Base-by-base conservation (phyloP, 2,888 invertebrate genomes). In the Phasia obesa region DNA sequence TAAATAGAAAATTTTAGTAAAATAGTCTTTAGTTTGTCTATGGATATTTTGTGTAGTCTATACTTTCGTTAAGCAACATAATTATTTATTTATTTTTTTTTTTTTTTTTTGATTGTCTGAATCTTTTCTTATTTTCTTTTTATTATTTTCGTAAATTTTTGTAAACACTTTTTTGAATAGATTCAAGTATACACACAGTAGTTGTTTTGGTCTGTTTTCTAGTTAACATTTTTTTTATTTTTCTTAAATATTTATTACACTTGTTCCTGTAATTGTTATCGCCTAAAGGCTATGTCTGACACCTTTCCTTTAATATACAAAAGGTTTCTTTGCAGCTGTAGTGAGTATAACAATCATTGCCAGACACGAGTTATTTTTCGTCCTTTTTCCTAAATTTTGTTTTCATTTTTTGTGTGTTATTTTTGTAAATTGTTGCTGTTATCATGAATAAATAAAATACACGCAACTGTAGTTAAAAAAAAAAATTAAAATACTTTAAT, bases 251-350 rank as follows among this genome's bases (percentile, higher is more conserved):
- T 57, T 49, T 25, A 64, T 71, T 64, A 57, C 25, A 49, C 35
- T 70, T 57, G 6, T 53, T 55, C 51, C 70, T 79, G 59, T 74
- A 79, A 79, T 75, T 79, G 79, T 71, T 76, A 80, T 62, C 57
- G 71, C 80, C 80, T 71, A 55, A 49, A 67, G 80, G 80, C 75
- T 53, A 70, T 79, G 74, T 83, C 83, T 79, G 53, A 79, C 83
- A 79, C 79, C 70, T 83, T 81, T 73, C 11, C 60, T 62, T 57
- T 55, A 21, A 21, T 53, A 57, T 64, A 23, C 19, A 23, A 3
- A 23, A n/a, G 47, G 64, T 21, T 11, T 47, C 11, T 25, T 19
- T 62, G 9, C 6, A 51, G 38, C 9, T 51, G 11, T 23, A 21
- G 35, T 60, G 27, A 35, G 31, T 13, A 74, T 42, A 60, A 59